Evolutionary conservation across 2,888 invertebrate species (phyloP), one percentile per base, ranked within the genome.

Genomic region (Synergus umbraculus): DNA sequence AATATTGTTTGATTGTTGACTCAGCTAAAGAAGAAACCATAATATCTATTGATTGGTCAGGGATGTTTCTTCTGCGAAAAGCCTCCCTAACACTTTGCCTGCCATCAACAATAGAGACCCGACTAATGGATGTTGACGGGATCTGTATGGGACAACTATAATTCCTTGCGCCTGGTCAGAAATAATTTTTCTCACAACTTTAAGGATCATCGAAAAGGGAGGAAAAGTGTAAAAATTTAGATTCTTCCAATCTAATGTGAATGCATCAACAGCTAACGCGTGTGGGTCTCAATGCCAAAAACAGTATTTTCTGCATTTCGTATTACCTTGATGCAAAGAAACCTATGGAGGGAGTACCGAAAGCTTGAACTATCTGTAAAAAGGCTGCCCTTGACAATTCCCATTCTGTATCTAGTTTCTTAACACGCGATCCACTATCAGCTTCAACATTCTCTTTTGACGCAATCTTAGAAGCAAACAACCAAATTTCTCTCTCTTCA

Each of bases 191-290:
- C 79, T 78, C 18, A 85, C 77, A 10, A 79, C 58, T 78, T 69
- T 82, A 4, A 78, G 18, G 13, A 83, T 82, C 43, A 84, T 49
- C 15, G 80, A 69, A 58, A 85, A 85, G 0, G 80, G 81, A 8
- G 85, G 83, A 66, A 84, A 85, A 9, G 83, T 83, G 76, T 84
- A 84, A 76, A 83, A 84, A 63, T 44, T 80, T 12, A 44, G 37
- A 13, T 79, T 41, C 65, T 65, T 76, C 83, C 82, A 85, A 44
- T 54, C 37, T 29, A 83, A 67, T 2, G 83, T 83, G n/a, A 85
- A 83, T 10, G 81, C 81, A 22, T 84, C 79, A 18, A 84, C 78
- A 0, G 65, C 76, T 13, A 65, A 29, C 0, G 83, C 84, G 8
- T 79, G 81, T n/a, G 60, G 18, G 22, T 63, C 60, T 22, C 60